Evolutionary conservation across 2,888 invertebrate genomes (phyloP), one percentile per base, ranked within the genome.

Genomic region (Anoncus sp.): DNA sequence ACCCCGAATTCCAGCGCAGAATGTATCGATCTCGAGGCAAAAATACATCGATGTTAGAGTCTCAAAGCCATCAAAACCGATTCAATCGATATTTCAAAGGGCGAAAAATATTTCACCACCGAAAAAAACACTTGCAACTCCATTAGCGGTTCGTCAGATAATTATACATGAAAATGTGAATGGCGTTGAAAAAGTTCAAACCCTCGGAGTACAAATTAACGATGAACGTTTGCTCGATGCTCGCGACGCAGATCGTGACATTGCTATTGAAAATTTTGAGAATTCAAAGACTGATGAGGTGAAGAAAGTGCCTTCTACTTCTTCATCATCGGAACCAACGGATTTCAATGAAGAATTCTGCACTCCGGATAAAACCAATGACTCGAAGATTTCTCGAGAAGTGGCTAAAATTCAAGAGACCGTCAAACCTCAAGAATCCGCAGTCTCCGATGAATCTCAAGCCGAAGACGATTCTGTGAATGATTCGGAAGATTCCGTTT

Each of bases 291-390:
- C 67, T 65, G 65, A 49, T 57, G 69, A 31, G 63, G 45, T 14
- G 65, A 81, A 24, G 66, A 66, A 40, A n/a, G 55, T 60, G 35
- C 20, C 18, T 22, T 18, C 16, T 12, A 27, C 1, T 3, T 35
- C 31, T 16, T 4, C 16, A 7, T 12, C 22, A 7, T 18, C 57
- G 10, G 45, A 40, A 20, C 18, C 12, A 16, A 60, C 66, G 55
- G 57, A 62, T 62, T 16, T 51, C 53, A 73, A 53, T 7, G 73
- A 66, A 10, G 70, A 77, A 51, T 47, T 57, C 93, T 92, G 83
- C 92, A 93, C 7, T 24, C 59, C 59, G 47, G 75, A 78, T 14
- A 62, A 62, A 75, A 74, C 78, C 16, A 80, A 82, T 27, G 74
- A 82, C 38, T 67, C 80, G 3, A 81, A 78, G 38, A 77, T 73